Evolutionary conservation across 2,113 vertebrate genomes (phyloP).

Genomic region (Chunga burmeisteri): DNA sequence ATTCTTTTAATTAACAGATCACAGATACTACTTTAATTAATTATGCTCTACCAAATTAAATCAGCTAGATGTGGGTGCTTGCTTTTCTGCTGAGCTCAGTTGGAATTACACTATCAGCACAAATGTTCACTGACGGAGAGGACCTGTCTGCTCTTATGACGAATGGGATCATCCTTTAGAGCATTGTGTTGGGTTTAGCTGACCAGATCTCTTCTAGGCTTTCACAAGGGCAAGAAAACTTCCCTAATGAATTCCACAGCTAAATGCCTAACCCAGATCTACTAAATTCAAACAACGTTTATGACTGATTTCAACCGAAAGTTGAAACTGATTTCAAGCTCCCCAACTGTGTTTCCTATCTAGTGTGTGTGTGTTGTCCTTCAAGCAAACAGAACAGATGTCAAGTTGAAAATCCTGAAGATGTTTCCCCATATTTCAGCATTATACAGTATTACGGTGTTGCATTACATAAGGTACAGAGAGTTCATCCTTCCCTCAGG

Average conservation of each 20-base stretch:
- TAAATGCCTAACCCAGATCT: not conserved
- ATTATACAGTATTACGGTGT: not conserved
- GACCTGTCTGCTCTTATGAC: not conserved
- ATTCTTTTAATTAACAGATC: slow-evolving; percentile 72
- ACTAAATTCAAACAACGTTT: not conserved
- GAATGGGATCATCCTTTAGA: not conserved
- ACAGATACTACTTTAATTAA: slow-evolving; percentile 71
- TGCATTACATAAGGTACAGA: not conserved
- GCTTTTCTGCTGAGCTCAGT: slow-evolving; percentile 49
- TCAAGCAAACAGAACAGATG: not conserved
- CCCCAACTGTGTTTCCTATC: not conserved
- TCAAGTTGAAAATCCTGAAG: not conserved
- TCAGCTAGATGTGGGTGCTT: slow-evolving; percentile 30
- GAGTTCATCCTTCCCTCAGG: not conserved
- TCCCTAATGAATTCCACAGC: not conserved
- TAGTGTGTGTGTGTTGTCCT: not conserved
- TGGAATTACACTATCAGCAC: slow-evolving; percentile 24
- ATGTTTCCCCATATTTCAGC: not conserved
- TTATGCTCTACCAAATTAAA: slow-evolving; percentile 61
- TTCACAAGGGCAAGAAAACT: not conserved
- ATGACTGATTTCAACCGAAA: not conserved
- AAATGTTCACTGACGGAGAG: slow-evolving; percentile 2
- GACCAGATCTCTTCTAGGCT: not conserved
- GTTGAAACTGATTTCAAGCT: not conserved
- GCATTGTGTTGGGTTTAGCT: not conserved